phyloP scores from a whole-genome alignment of 1,140 invertebrate species.

The Cyclina sinensis region DNA sequence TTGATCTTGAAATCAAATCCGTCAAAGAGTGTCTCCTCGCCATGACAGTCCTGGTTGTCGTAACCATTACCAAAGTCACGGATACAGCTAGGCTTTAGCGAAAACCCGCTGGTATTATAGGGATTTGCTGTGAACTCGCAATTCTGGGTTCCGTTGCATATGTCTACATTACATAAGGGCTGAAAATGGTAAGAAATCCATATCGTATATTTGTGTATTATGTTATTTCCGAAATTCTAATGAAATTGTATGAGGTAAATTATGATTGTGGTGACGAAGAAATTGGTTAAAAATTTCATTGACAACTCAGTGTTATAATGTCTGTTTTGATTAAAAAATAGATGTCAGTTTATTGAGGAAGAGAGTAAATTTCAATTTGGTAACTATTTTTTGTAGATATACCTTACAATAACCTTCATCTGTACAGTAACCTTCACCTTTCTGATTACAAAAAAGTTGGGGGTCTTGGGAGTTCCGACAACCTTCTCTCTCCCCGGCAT shows the following conservation, averaged over 20 bases:
- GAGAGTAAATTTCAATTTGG: no score
- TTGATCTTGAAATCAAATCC: slow-evolving; percentile 10
- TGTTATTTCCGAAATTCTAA: no score
- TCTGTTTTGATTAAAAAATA: no score
- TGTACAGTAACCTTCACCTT: background rate
- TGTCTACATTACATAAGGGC: slow-evolving; percentile 34
- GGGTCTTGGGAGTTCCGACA: background rate
- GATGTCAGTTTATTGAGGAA: no score
- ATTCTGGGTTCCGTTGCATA: slow-evolving; percentile 33
- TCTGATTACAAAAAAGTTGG: background rate
- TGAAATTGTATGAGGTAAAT: no score
- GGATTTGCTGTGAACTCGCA: slow-evolving; percentile 38
- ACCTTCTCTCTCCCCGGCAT: background rate
- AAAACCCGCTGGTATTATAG: background rate
- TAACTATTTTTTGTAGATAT: no score
- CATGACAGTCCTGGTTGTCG: background rate
- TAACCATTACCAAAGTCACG: slow-evolving; percentile 13
- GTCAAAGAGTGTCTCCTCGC: slow-evolving; percentile 44
- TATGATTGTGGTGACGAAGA: no score
- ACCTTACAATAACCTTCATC: slow-evolving; percentile 44
- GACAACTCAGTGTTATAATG: no score
- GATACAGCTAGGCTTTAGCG: background rate
- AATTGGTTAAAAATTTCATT: no score
- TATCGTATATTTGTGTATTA: no score
- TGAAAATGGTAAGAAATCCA: background rate